These are phyloP conservation scores for Pangasius krempfi DNA, from an alignment of 2,797 vertebrate genomes.

Conservation along the genomic window DNA sequence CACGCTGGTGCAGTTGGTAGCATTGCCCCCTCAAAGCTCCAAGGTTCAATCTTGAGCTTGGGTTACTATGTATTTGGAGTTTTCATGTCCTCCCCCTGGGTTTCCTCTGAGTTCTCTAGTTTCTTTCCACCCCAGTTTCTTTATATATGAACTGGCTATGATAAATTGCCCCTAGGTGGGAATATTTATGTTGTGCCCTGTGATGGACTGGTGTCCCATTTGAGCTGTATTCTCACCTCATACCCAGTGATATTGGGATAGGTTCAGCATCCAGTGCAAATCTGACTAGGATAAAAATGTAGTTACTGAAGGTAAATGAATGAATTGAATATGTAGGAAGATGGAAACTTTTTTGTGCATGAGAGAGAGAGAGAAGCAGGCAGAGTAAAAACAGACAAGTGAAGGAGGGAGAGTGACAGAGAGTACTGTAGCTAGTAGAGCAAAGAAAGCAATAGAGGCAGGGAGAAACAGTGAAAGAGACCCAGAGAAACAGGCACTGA, in stretches of 20 bases:
- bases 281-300: neutral
- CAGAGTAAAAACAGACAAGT: conserved; percentile 16
- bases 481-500: neutral
- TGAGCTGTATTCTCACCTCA: neutral
- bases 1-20: neutral
- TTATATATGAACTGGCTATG: neutral
- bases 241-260: neutral
- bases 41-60: neutral
- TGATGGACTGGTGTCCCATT: neutral
- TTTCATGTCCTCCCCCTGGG: no score
- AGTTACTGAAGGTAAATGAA: neutral
- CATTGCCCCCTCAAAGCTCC: neutral
- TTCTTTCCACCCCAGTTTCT: neutral
- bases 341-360: neutral
- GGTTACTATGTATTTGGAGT: neutral
- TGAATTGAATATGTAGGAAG: neutral
- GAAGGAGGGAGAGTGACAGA: neutral
- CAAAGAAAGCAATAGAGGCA: neutral
- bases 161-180: neutral
- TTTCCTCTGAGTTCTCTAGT: neutral
- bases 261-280: neutral
- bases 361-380: neutral
- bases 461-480: neutral
- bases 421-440: neutral
- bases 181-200: neutral